Evolutionary conservation across 2,113 vertebrate genomes (phyloP), one percentile per base, ranked within the genome.

Genomic region (Podarcis raffonei): DNA sequence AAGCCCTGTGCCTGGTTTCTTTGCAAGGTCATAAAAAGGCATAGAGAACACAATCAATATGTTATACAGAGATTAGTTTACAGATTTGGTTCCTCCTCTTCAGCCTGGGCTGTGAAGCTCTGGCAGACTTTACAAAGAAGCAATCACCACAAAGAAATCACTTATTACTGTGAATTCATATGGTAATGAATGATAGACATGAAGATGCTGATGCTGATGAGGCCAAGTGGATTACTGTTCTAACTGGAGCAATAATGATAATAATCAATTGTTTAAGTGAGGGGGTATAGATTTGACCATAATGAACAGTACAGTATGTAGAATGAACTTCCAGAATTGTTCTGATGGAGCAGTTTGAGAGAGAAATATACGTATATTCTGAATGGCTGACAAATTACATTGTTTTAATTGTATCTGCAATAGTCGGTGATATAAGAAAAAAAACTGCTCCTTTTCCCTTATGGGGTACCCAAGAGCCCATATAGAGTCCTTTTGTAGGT

Each of bases 131-230:
- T 90, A 95, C 86, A 94, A 94, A 94, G 91, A 89, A 94, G 88
- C 88, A 93, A 94, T 96, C 94, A 94, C 84, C 83, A 86, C 91
- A 93, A 92, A 91, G 93, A 95, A 95, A 94, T 95, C 89, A 90
- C 90, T 95, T 96, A 95, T 95, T 96, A 96, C 86, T 72, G 83
- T 84, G 20, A 0, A 96, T 96, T 96, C 95, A 96, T 95, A 96
- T 95, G 95, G 81, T 94, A 96, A 96, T 96, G 93, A 94, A 62
- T 5, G 8, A 66, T 25, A 86, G 84, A 42, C 32, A 65, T 86
- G 57, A 86, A 32, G 37, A 30, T 78, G 62, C 53, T 81, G 37
- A 81, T 71, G 27, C 80, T 93, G 95, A 94, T 94, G 94, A 85
- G 92, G 89, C 72, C 71, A 88, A 88, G 71, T 68, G 39, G 37